Base-by-base conservation (phyloP, 92 coral and sea anemone species). In the Porites divaricata region DNA sequence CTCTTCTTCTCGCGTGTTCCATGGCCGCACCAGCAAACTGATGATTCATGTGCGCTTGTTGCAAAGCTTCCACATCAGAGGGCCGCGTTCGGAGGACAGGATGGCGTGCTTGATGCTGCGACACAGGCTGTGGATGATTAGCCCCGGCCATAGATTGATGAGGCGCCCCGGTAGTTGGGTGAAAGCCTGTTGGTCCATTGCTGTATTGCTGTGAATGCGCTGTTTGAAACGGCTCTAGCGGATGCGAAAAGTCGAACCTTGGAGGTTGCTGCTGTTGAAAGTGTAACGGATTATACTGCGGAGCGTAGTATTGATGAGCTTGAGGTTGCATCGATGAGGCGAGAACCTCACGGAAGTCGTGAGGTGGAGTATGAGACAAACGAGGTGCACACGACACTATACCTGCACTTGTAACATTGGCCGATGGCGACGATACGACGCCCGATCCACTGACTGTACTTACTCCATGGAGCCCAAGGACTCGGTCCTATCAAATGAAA, bases 341-440 rank as follows among this genome's bases (percentile, higher is more conserved):
- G 68, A 97, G 91, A 8, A 95, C 95, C 83, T 96, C 99, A 68
- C 99, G 93, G 84, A 88, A 90, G 89, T 93, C 99, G 96, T 97
- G 96, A 63, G 98, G 90, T 52, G 98, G 98, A 23, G 95, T 92
- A 88, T 94, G 98, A 14, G 98, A 87, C 12, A 94, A 92, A 26
- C 93, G 88, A 70, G 98, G 98, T 48, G 93, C 98, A 64, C 93
- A 89, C 69, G 96, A 91, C 11, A 85, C 94, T 50, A 92, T 85
- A 21, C 93, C 86, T 62, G 89, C 88, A 77, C 93, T 91, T 41
- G 95, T 88, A 81, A 90, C 93, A 67, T 75, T 86, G 70, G 82
- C 88, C 57, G 90, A 89, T 63, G 93, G 90, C 78, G 95, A 89
- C 65, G 93, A 84, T n/a, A 80, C 95, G 63, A 89, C 90, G 26